phyloP scores from a whole-genome alignment of 1,140 invertebrate genomes.

The Macrobrachium rosenbergii region DNA sequence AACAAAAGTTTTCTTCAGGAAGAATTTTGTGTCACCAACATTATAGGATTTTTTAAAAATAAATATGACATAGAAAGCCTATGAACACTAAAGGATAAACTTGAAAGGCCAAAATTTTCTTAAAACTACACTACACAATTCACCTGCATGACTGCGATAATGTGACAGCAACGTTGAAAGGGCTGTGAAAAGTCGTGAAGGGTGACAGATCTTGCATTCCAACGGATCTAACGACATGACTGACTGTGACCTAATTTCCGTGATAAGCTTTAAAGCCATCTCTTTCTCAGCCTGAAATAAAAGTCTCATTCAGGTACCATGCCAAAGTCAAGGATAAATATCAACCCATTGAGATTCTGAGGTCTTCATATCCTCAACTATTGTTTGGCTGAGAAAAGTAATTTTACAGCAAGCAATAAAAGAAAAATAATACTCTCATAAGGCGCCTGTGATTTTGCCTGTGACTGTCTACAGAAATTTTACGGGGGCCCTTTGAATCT shows the following conservation, averaged over 20 bases:
- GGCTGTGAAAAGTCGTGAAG: slow-evolving; percentile 77
- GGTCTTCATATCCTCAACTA: too few species aligned
- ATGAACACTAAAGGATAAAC: not conserved
- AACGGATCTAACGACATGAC: slow-evolving; percentile 70
- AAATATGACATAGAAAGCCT: not conserved
- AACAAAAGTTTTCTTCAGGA: too few species aligned
- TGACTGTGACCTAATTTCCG: slow-evolving; percentile 68
- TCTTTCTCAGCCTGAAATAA: slow-evolving; percentile 67
- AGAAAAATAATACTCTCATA: too few species aligned
- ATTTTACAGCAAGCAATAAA: too few species aligned
- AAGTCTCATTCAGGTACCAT: not conserved
- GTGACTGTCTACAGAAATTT: too few species aligned
- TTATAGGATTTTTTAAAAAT: too few species aligned
- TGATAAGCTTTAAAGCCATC: slow-evolving; percentile 73
- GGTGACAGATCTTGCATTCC: slow-evolving; percentile 77
- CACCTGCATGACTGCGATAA: slow-evolving; percentile 78
- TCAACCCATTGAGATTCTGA: not conserved
- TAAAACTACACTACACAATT: not conserved
- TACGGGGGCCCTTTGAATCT: too few species aligned
- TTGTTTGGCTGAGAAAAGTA: too few species aligned
- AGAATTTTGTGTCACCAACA: too few species aligned
- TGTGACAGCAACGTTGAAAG: slow-evolving; percentile 78
- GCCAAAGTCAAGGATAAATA: not conserved
- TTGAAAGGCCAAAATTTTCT: not conserved
- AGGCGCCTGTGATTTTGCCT: too few species aligned